These are phyloP conservation scores for Thamnaconus septentrionalis DNA, from an alignment of 2,113 vertebrate species.

Conservation along the genomic window DNA sequence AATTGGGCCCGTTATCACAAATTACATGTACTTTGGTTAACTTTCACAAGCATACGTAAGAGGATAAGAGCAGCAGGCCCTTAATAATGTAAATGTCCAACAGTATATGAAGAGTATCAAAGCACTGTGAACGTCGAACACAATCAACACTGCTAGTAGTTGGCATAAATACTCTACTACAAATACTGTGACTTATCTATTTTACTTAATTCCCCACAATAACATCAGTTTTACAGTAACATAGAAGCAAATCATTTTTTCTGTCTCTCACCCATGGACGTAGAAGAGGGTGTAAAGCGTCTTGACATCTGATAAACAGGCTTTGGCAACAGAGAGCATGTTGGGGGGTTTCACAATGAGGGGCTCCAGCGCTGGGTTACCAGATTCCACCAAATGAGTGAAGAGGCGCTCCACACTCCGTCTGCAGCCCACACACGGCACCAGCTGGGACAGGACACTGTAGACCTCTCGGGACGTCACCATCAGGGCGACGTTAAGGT, in stretches of 20 bases:
- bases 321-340: conserved; percentile 87
- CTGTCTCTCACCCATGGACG: conserved; percentile 85
- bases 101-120: too few relatives aligned
- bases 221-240: neutral
- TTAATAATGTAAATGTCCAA: too few relatives aligned
- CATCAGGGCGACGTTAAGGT: conserved; percentile 89
- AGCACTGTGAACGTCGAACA: too few relatives aligned
- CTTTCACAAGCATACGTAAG: too few relatives aligned
- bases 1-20: too few relatives aligned
- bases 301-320: conserved; percentile 89
- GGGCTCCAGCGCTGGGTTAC: conserved; percentile 91
- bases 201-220: neutral
- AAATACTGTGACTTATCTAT: too few relatives aligned
- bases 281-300: conserved; percentile 95
- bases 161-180: too few relatives aligned
- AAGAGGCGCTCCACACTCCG: conserved; percentile 95
- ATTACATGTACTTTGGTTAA: too few relatives aligned
- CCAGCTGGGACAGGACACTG: conserved; percentile 88
- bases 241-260: neutral
- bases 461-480: conserved; percentile 91
- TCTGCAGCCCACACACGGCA: conserved; percentile 94
- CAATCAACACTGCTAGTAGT: too few relatives aligned
- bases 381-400: conserved; percentile 92
- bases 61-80: too few relatives aligned
- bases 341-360: conserved; percentile 89